Evolutionary conservation across 2,888 invertebrate genomes (phyloP), one percentile per base, ranked within the genome.

Genomic region (Rhopalosiphum nymphaeae): DNA sequence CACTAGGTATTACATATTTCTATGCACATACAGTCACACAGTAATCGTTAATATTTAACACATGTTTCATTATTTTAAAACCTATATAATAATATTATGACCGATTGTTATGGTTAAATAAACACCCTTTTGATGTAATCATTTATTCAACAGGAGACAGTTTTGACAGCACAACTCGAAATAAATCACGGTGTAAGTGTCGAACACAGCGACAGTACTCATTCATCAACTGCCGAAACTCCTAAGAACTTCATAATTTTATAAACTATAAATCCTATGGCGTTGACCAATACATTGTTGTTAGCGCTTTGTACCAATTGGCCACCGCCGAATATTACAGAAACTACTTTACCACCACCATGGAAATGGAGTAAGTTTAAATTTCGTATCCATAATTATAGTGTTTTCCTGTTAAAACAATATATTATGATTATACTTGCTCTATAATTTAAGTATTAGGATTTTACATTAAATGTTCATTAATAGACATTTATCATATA

Each of bases 271-370:
- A 56, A 29, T 44, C 36, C 44, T 0, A 94, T 94, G 94, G 90
- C 94, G 49, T 94, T 95, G 44, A 94, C 95, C 53, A 94, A 95
- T 93, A 94, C 95, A n/a, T 92, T 95, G 36, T 92, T 95, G 42
- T 89, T 95, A 44, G 94, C 95, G 36, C 94, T 95, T 78, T 95
- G 95, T 91, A 91, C 95, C 46, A 95, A 95, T 93, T 95, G 95
- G 94, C 95, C 95, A 21, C 95, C 95, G 10, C 42, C 91, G 36
- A 94, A 95, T 90, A 85, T 93, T 44, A 95, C 94, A 16, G 91
- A 89, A 21, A 67, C 49, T 26, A 94, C 94, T 2, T 89, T 95
- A 57, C 92, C 36, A 46, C 95, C 94, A 9, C 95, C 95, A 10
- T 95, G 95, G 95, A 94, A 95, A 94, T 95, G 95, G 95, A 94